Evolutionary conservation across 2,888 invertebrate genomes (phyloP).

Genomic region (Pyralis farinalis): DNA sequence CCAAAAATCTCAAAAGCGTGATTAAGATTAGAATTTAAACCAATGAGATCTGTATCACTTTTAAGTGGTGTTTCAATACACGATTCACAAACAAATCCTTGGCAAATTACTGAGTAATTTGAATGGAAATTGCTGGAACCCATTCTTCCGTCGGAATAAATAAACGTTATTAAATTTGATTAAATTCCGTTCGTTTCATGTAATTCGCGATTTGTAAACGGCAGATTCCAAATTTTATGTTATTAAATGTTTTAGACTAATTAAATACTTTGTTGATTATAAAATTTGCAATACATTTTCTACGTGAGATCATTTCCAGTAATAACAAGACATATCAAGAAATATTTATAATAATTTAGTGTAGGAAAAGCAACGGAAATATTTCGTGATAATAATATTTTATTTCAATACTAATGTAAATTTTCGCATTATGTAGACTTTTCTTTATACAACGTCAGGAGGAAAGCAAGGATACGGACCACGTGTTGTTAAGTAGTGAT

Average conservation of each 20-base stretch:
- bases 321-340: too few species aligned
- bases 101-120: constrained; percentile 1
- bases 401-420: too few species aligned
- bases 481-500: too few species aligned
- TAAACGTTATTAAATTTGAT: constrained; percentile 5
- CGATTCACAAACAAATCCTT: neutral
- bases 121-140: constrained; percentile 3
- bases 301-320: too few species aligned
- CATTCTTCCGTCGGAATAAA: constrained; percentile 2
- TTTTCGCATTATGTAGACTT: too few species aligned
- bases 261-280: too few species aligned
- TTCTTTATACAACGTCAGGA: too few species aligned
- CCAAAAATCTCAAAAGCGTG: neutral
- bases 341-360: too few species aligned
- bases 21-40: constrained; percentile 1
- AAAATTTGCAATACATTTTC: too few species aligned
- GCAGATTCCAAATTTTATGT: neutral
- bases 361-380: too few species aligned
- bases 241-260: neutral
- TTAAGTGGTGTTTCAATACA: neutral
- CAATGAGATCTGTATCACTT: neutral
- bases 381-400: too few species aligned
- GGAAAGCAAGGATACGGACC: too few species aligned
- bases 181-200: constrained; percentile 1
- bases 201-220: constrained; percentile 2